Percentiles rank a stretch among this genome's conserved stretches.
These are phyloP conservation scores for Aporrectodea caliginosa DNA, from an alignment of 1,140 invertebrate genomes.

Conservation along the genomic window DNA sequence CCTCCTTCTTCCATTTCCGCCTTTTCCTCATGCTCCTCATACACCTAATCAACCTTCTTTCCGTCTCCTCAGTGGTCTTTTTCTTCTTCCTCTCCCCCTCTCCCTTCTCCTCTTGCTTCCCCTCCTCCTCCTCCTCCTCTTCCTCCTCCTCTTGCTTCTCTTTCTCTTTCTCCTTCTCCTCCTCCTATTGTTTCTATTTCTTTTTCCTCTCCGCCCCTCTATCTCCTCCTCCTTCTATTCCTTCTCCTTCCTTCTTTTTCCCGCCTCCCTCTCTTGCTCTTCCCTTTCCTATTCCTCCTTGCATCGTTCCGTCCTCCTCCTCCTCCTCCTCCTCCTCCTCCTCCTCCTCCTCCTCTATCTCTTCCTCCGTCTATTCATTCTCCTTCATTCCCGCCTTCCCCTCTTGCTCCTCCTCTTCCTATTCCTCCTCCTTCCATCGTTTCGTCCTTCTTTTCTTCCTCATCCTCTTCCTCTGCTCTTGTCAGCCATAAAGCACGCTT, in stretches of 20 bases:
- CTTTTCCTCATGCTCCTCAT: background rate
- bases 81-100: background rate
- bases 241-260: slow-evolving; percentile 10
- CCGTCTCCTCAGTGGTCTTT: background rate
- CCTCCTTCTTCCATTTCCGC: background rate
- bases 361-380: background rate
- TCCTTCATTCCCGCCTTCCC: too few relatives aligned
- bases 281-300: too few relatives aligned
- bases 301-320: background rate
- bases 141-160: background rate
- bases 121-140: background rate
- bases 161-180: background rate
- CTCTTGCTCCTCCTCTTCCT: too few relatives aligned
- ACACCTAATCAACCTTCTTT: slow-evolving; percentile 4
- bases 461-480: too few relatives aligned
- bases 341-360: slow-evolving; percentile 8
- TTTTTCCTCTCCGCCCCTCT: background rate
- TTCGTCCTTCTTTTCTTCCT: too few relatives aligned
- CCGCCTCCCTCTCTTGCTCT: background rate
- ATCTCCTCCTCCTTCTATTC: too few relatives aligned
- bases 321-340: background rate
- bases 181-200: background rate
- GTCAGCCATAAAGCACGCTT: too few relatives aligned
- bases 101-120: background rate
- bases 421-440: too few relatives aligned